Base-by-base conservation (phyloP, 2,888 invertebrate species). In the Apotomis betuletana region DNA sequence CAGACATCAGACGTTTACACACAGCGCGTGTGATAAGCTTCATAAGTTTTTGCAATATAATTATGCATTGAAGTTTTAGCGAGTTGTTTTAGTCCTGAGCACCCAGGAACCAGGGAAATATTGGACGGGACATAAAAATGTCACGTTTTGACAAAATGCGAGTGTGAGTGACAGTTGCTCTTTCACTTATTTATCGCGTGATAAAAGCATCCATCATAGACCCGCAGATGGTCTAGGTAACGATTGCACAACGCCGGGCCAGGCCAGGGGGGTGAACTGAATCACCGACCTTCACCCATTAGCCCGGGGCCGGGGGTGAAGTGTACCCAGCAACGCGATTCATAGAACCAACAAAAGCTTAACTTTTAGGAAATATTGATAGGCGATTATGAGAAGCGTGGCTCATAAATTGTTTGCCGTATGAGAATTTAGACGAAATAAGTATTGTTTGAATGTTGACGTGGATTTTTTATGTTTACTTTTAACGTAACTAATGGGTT, bases 261-360 rank as follows among this genome's bases (percentile, higher is more conserved):
- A 70, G 38, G 72, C 65, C 55, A 67, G 68, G 70, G 77, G 79
- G 83, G 81, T 79, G 78, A 76, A 75, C 81, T 86, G 85, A 87
- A 80, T 86, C 85, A 86, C 81, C 81, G 87, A 78, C 88, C 87
- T 87, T 85, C 81, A 81, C 77, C 78, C 68, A 75, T 76, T 77
- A 73, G 74, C 77, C 49, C 51, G 67, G 27, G 58, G 68, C 49
- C 51, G 67, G 27, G 58, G 68, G 61, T 63, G 58, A 62, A 67
- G 71, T 72, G 69, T 59, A 57, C 54, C 62, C 63, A 58, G 74
- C 67, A 68, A 58, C 68, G 61, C 71, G 58, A 63, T 74, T 74
- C 74, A 68, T 6, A 60, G 74, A 71, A 74, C 51, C 49, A 59
- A 71, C 68, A 68, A 64, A 70, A 62, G 51, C 55, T 64, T 13